Percentiles rank a stretch among this genome's conserved stretches.
Evolutionary conservation across 1,140 invertebrate genomes (phyloP).

Genomic region (Drosophila punjabiensis): DNA sequence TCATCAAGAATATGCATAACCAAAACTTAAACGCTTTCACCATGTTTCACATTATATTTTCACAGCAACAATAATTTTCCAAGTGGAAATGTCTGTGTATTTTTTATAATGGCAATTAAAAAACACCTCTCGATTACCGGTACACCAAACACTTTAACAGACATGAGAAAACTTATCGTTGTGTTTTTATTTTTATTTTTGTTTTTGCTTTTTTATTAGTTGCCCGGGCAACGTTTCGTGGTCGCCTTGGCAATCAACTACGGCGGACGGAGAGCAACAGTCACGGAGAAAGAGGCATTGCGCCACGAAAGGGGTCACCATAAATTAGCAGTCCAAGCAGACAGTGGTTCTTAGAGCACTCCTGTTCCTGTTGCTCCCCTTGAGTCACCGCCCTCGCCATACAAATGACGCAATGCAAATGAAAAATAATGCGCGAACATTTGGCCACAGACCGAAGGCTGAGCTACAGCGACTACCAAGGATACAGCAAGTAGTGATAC

Average conservation of each 20-base stretch:
- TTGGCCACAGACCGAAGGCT: slow-evolving; percentile 32
- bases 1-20: background rate
- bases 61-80: slow-evolving; percentile 39
- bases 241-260: slow-evolving; percentile 78
- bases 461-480: slow-evolving; percentile 5
- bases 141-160: slow-evolving; percentile 16
- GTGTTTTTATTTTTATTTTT: slow-evolving; percentile 31
- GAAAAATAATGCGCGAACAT: slow-evolving; percentile 59
- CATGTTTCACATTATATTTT: background rate
- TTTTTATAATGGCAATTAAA: slow-evolving; percentile 71
- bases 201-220: slow-evolving; percentile 25
- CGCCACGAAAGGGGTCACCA: slow-evolving; percentile 51
- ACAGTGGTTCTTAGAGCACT: slow-evolving; percentile 32
- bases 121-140: slow-evolving; percentile 52
- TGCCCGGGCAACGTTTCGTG: slow-evolving; percentile 56
- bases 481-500: slow-evolving; percentile 5
- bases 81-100: slow-evolving; percentile 13
- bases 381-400: slow-evolving; percentile 10
- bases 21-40: background rate
- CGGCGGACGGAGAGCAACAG: slow-evolving; percentile 21
- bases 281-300: slow-evolving; percentile 14
- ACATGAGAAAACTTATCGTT: slow-evolving; percentile 46
- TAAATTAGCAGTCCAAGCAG: slow-evolving; percentile 66
- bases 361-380: background rate
- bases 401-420: slow-evolving; percentile 78